Evolutionary conservation across 2,888 invertebrate genomes (phyloP).

Genomic region (Microctonus brassicae): DNA sequence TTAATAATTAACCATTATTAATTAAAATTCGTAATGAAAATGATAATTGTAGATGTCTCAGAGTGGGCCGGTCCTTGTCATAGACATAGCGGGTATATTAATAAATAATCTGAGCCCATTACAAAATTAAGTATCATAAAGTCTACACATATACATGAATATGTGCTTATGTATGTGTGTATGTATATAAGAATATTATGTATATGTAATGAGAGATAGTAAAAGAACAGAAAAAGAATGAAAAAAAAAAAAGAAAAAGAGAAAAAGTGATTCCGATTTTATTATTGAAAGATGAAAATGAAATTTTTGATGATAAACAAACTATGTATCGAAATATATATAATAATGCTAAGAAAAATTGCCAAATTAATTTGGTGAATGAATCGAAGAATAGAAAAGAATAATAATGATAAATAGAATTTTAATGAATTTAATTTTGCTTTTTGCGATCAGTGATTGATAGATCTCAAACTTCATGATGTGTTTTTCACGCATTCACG

Average conservation of each 20-base stretch:
- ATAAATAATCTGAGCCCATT: slow-evolving; percentile 29
- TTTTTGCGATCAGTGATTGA: slow-evolving; percentile 4
- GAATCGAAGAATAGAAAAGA: neutral
- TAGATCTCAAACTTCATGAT: slow-evolving; percentile 19
- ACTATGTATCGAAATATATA: neutral
- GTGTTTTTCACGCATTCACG: neutral
- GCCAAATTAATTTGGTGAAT: neutral
- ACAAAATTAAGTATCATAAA: slow-evolving; percentile 22
- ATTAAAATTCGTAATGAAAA: slow-evolving; percentile 9
- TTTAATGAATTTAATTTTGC: slow-evolving; percentile 5
- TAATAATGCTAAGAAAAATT: neutral
- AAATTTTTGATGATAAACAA: neutral
- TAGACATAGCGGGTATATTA: slow-evolving; percentile 4
- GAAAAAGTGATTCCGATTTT: neutral
- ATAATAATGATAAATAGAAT: neutral
- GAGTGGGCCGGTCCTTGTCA: slow-evolving; percentile 52
- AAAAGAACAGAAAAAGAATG: too few relatives aligned
- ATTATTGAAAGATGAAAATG: slow-evolving; percentile 7
- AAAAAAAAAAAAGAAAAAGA: slow-evolving; percentile 7
- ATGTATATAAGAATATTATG: neutral
- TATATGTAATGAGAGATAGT: slow-evolving; percentile 11
- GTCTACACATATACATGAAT: slow-evolving; percentile 20
- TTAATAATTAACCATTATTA: slow-evolving; percentile 5
- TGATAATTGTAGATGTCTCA: slow-evolving; percentile 42
- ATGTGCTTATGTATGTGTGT: too few relatives aligned